These are phyloP conservation scores for Iguana delicatissima DNA, from an alignment of 2,797 vertebrate genomes.

Conservation along the genomic window DNA sequence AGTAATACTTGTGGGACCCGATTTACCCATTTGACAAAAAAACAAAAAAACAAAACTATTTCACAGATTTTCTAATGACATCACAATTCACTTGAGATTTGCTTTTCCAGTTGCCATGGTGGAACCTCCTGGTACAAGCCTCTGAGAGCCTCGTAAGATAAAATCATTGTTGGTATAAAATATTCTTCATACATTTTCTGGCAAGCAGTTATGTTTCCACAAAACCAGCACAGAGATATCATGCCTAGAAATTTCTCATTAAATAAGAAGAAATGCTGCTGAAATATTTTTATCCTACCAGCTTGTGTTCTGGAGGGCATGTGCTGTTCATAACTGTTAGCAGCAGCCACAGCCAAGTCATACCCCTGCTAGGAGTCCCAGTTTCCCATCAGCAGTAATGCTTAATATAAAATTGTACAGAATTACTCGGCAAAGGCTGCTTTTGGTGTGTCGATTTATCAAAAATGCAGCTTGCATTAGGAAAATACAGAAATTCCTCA, in stretches of 20 bases:
- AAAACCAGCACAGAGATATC: neutral
- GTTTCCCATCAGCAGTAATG: neutral
- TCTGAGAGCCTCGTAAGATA: conserved; percentile 21
- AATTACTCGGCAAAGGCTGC: neutral
- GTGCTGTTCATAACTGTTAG: neutral
- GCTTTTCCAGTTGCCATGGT: conserved; percentile 19
- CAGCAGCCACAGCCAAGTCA: neutral
- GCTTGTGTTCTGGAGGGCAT: neutral
- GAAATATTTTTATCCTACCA: conserved; percentile 38
- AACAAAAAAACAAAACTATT: too few species aligned
- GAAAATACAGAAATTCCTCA: too few species aligned
- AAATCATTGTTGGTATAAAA: conserved; percentile 19
- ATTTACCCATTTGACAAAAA: neutral
- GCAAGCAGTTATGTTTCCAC: conserved; percentile 40
- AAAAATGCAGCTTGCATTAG: neutral
- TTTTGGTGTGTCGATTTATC: neutral
- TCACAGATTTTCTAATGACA: neutral
- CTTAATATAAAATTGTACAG: neutral
- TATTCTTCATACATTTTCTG: conserved; percentile 55
- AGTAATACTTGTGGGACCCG: neutral
- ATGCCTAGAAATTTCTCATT: conserved; percentile 34
- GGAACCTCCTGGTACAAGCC: neutral
- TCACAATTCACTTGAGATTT: conserved; percentile 28
- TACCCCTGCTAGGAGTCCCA: neutral
- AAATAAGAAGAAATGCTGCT: conserved; percentile 14